These are phyloP conservation scores for Peucedramus taeniatus DNA, from an alignment of 2,113 vertebrate genomes.

Conservation along the genomic window DNA sequence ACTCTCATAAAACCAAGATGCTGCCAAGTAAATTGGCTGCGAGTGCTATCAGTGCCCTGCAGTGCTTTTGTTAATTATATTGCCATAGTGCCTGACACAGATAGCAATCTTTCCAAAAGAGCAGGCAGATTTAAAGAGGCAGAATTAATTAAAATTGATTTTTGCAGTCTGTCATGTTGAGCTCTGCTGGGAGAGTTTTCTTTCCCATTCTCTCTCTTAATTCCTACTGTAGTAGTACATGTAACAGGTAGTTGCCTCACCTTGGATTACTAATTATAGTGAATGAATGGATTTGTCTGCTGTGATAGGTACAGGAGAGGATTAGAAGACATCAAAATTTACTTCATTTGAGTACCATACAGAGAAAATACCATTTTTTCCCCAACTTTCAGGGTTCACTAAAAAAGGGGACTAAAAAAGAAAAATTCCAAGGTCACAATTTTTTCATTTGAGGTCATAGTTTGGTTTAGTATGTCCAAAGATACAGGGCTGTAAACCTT, in stretches of 20 bases:
- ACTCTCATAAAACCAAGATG: neutral
- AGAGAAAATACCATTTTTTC: slow-evolving; percentile 1
- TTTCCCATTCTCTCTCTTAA: neutral
- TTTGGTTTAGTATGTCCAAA: neutral
- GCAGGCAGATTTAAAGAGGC: slow-evolving; percentile 69
- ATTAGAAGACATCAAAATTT: slow-evolving; percentile 40
- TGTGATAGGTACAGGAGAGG: neutral
- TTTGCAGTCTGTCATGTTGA: slow-evolving; percentile 50
- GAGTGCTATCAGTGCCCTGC: slow-evolving; percentile 44
- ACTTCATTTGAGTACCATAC: slow-evolving; percentile 23
- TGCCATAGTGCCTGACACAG: slow-evolving; percentile 46
- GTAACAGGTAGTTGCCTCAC: slow-evolving; percentile 27
- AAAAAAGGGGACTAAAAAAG: slow-evolving; percentile 5
- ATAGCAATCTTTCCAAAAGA: slow-evolving; percentile 71
- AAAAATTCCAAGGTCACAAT: slow-evolving; percentile 22
- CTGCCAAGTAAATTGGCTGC: slow-evolving; percentile 25
- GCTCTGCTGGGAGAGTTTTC: slow-evolving; percentile 40
- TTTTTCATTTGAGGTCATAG: neutral
- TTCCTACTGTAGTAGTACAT: slow-evolving; percentile 23
- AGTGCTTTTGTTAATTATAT: slow-evolving; percentile 71
- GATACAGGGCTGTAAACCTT: neutral
- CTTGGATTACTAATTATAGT: slow-evolving; percentile 56
- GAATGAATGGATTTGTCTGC: slow-evolving; percentile 30
- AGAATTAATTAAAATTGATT: slow-evolving; percentile 82
- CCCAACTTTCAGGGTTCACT: neutral